Percentiles rank a stretch among this genome's conserved stretches.
Evolutionary conservation across 2,113 vertebrate species (phyloP).

Genomic region (Oceanites oceanicus): DNA sequence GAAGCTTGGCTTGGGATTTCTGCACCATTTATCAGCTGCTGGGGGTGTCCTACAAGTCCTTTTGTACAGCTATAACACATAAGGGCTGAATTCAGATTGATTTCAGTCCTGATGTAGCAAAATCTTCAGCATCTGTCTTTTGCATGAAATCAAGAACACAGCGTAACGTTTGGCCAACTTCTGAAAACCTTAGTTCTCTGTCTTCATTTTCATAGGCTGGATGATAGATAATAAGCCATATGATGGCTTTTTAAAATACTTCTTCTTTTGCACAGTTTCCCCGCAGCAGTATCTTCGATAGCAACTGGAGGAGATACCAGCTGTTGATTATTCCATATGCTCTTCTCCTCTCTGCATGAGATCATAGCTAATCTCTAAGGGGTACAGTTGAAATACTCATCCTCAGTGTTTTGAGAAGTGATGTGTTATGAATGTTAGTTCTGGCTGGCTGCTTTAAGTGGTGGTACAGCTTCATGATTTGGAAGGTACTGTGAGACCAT

Average conservation of each 20-base stretch:
- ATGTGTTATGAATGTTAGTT: not conserved
- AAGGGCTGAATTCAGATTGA: not conserved
- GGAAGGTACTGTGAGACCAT: not conserved
- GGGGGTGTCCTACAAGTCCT: not conserved
- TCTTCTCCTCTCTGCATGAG: not conserved
- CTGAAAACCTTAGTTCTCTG: not conserved
- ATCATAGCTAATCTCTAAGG: not conserved
- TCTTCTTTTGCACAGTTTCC: not conserved
- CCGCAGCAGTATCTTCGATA: fast-evolving
- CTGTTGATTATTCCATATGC: not conserved
- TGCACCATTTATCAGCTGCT: not conserved
- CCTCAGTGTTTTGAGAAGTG: not conserved
- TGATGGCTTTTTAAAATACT: not conserved
- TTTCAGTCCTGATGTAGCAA: not conserved
- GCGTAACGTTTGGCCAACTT: not conserved
- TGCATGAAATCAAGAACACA: not conserved
- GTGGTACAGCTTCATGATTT: not conserved
- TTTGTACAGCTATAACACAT: fast-evolving
- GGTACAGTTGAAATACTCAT: not conserved
- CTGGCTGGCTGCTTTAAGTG: not conserved
- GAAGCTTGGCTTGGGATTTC: not conserved
- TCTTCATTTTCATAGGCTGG: not conserved
- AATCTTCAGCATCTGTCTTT: not conserved
- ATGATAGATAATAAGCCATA: not conserved
- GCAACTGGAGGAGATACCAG: not conserved